phyloP scores from a whole-genome alignment of 2,797 vertebrate species.

The Esox lucius region DNA sequence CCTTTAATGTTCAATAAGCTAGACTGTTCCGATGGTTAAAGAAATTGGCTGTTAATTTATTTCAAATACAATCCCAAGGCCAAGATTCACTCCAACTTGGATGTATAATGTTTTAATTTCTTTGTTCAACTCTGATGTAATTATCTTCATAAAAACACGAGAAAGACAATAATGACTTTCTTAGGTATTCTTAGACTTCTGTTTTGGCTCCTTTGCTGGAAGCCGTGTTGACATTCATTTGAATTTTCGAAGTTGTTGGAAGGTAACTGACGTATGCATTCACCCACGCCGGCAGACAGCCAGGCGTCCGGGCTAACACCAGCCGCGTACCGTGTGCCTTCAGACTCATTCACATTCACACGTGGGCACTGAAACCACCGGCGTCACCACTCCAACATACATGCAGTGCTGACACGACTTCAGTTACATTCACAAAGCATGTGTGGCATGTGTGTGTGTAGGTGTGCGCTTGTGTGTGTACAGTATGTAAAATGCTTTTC shows the following conservation, averaged over 20 bases:
- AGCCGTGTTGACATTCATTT: slow-evolving; percentile 43
- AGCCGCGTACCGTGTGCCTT: neutral
- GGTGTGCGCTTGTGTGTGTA: slow-evolving; percentile 7
- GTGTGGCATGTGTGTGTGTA: neutral
- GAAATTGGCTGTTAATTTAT: neutral
- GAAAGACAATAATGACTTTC: neutral
- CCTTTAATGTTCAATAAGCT: neutral
- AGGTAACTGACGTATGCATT: slow-evolving; percentile 9
- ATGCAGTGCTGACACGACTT: too few species aligned
- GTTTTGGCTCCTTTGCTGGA: slow-evolving; percentile 19
- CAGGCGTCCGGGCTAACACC: slow-evolving; percentile 3
- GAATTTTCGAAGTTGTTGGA: slow-evolving; percentile 49
- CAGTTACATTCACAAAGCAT: neutral
- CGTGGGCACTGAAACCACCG: neutral
- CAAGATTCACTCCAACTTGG: neutral
- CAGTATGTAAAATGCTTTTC: neutral
- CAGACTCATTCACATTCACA: neutral
- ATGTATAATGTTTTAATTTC: neutral
- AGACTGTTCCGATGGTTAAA: neutral
- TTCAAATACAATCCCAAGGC: neutral
- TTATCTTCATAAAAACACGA: neutral
- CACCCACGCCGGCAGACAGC: neutral
- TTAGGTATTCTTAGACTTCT: too few species aligned
- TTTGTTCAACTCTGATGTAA: neutral
- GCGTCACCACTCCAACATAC: too few species aligned